Conservation (phyloP, 2,113 vertebrate species). For the Anseranas semipalmata region DNA sequence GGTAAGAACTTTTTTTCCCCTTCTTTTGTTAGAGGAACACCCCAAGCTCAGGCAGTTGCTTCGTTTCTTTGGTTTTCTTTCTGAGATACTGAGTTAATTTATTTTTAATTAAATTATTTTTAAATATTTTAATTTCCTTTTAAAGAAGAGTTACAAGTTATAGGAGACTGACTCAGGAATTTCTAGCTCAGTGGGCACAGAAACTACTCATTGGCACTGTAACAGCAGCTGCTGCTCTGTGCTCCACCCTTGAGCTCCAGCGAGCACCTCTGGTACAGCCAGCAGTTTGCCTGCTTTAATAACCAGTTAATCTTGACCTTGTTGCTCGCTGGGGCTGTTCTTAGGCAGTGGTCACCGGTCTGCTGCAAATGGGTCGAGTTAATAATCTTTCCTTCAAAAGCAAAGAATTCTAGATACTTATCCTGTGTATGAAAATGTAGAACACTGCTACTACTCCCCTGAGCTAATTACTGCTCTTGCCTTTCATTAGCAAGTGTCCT, state of each 20-base stretch:
- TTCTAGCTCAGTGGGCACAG: neutral
- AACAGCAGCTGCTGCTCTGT: rapidly evolving
- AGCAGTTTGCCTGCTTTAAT: neutral
- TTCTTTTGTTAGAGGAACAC: neutral
- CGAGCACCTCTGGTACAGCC: neutral
- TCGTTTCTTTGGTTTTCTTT: neutral
- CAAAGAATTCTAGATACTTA: neutral
- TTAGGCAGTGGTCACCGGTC: neutral
- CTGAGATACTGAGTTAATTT: neutral
- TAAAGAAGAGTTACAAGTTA: neutral
- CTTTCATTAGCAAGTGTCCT: neutral
- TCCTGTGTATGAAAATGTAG: neutral
- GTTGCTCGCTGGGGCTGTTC: neutral
- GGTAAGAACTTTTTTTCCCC: neutral
- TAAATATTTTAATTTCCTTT: neutral
- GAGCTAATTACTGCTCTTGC: neutral
- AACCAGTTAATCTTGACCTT: neutral
- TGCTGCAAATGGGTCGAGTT: neutral
- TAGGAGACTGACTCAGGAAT: neutral
- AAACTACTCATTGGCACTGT: neutral
- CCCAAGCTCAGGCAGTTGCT: neutral
- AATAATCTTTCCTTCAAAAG: neutral
- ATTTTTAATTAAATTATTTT: neutral
- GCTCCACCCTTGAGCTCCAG: rapidly evolving
- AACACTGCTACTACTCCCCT: neutral